Evolutionary conservation across 2,797 vertebrate species (phyloP).

Genomic region (Sebastes steindachneri): DNA sequence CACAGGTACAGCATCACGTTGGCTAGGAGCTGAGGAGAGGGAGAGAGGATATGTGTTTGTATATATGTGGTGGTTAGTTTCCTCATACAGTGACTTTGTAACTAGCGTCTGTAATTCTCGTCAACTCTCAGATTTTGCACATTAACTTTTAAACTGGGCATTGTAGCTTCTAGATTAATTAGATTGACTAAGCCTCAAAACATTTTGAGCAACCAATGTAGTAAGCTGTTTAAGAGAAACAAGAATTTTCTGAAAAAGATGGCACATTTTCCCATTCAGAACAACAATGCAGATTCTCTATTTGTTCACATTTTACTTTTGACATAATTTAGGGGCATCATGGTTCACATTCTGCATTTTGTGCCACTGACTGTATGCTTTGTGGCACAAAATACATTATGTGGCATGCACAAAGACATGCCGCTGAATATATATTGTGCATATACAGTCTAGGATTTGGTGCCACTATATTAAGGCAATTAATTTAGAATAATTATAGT

Average conservation of each 20-base stretch:
- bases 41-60: background rate
- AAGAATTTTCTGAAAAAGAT: background rate
- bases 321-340: background rate
- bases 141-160: background rate
- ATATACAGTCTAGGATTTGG: too few species aligned
- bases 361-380: background rate
- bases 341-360: background rate
- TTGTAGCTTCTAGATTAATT: background rate
- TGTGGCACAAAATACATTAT: background rate
- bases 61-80: background rate
- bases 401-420: background rate
- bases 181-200: too few species aligned
- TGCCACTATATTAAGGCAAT: background rate
- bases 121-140: background rate
- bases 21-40: constrained; percentile 85
- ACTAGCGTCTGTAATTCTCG: background rate
- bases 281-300: background rate
- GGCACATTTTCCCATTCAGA: background rate
- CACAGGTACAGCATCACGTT: constrained; percentile 91
- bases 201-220: background rate
- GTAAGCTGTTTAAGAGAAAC: background rate
- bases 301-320: background rate
- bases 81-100: background rate
- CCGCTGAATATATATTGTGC: background rate
- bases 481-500: background rate